A percentile compares a stretch with the other conserved stretches of the same genome.
phyloP scores from a whole-genome alignment of 2,888 invertebrate genomes.

The Sepiola atlantica region DNA sequence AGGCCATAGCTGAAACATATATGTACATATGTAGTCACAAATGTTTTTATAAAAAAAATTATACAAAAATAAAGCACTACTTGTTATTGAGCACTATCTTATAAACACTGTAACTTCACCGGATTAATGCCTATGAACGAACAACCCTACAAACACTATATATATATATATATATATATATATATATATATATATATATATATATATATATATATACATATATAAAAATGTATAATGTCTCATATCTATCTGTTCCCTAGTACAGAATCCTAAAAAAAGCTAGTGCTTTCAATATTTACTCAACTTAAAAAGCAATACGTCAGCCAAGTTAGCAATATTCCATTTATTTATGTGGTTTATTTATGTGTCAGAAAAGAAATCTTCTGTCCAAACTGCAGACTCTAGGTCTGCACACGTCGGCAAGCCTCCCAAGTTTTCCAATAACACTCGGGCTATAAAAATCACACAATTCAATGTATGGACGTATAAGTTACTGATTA shows the following conservation, averaged over 20 bases:
- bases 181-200: background rate
- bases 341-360: background rate
- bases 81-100: no score
- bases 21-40: no score
- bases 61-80: no score
- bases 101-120: no score
- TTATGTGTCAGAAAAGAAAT: background rate
- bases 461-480: background rate
- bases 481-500: background rate
- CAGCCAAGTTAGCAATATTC: background rate
- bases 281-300: background rate
- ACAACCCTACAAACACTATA: no score
- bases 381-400: background rate
- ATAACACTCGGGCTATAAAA: background rate
- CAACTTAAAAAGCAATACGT: background rate
- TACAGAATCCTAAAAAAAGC: no score
- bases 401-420: background rate
- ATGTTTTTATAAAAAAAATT: no score
- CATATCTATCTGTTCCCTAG: no score
- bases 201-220: no score
- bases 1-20: no score
- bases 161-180: background rate
- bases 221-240: background rate
- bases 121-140: no score
- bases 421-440: background rate